Conservation (phyloP, 2,888 invertebrate species). For the Pecten maximus region DNA sequence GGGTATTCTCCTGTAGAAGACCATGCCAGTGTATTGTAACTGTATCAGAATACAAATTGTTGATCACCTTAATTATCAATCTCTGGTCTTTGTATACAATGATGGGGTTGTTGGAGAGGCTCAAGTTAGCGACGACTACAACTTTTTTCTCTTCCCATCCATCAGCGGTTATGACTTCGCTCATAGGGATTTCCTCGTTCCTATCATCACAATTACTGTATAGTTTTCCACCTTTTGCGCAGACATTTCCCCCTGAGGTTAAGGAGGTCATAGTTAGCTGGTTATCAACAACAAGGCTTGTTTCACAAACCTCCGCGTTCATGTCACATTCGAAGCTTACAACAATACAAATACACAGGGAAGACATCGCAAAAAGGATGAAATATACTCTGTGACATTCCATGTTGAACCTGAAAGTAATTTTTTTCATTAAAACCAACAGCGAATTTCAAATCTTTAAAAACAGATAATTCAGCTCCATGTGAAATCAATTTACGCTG, state of each 20-base stretch:
- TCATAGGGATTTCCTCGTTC: slow-evolving; percentile 43
- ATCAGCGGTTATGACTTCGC: slow-evolving; percentile 73
- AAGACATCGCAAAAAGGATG: not conserved
- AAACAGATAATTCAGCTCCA: no score
- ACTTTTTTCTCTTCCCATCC: slow-evolving; percentile 66
- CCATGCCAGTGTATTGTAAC: slow-evolving; percentile 79
- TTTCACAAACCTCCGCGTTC: slow-evolving; percentile 41
- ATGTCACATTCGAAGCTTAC: not conserved
- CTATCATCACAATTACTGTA: slow-evolving; percentile 66
- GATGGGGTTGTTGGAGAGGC: slow-evolving; percentile 73
- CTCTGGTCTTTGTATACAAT: slow-evolving; percentile 75
- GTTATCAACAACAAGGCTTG: slow-evolving; percentile 42
- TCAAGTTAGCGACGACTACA: slow-evolving; percentile 71
- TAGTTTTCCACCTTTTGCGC: slow-evolving; percentile 60
- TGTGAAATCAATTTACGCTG: no score
- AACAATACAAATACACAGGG: not conserved
- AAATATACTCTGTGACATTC: not conserved
- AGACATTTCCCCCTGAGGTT: slow-evolving; percentile 55
- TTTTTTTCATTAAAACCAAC: no score
- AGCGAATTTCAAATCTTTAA: no score
- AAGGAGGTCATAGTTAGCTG: slow-evolving; percentile 66
- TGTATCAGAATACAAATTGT: slow-evolving; percentile 65
- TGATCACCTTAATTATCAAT: slow-evolving; percentile 69
- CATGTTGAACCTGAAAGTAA: not conserved
- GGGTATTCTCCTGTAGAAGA: slow-evolving; percentile 69